Evolutionary conservation across 2,797 vertebrate genomes (phyloP).

Genomic region (Taeniopygia guttata): DNA sequence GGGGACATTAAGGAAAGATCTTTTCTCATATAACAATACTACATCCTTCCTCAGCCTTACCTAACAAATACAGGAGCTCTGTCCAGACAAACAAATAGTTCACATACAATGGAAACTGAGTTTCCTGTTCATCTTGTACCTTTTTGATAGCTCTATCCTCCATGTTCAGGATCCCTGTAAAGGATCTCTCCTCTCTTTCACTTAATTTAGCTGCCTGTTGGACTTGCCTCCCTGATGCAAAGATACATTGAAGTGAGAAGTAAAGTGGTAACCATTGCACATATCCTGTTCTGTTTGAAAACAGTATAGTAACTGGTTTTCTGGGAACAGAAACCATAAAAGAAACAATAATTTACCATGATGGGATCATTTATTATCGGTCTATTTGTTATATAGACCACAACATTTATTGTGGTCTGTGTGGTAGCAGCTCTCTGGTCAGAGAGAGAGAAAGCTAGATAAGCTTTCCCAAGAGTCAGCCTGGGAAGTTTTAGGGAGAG

Average conservation of each 20-base stretch:
- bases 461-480: too few relatives aligned
- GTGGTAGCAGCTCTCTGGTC: too few relatives aligned
- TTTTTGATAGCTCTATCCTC: not conserved
- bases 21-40: not conserved
- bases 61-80: not conserved
- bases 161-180: not conserved
- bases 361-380: not conserved
- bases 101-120: not conserved
- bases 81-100: not conserved
- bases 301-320: not conserved
- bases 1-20: not conserved
- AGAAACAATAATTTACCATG: not conserved
- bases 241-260: not conserved
- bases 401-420: not conserved
- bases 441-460: too few relatives aligned
- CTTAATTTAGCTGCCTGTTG: not conserved
- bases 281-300: not conserved
- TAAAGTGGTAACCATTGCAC: not conserved
- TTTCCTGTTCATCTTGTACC: not conserved
- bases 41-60: not conserved
- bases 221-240: not conserved
- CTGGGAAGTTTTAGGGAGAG: too few relatives aligned
- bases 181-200: not conserved
- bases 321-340: not conserved
- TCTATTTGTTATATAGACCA: too few relatives aligned